Percentiles rank a stretch among this genome's conserved stretches.
Evolutionary conservation across 2,797 vertebrate species (phyloP).

Genomic region (Eupleurogrammus muticus): DNA sequence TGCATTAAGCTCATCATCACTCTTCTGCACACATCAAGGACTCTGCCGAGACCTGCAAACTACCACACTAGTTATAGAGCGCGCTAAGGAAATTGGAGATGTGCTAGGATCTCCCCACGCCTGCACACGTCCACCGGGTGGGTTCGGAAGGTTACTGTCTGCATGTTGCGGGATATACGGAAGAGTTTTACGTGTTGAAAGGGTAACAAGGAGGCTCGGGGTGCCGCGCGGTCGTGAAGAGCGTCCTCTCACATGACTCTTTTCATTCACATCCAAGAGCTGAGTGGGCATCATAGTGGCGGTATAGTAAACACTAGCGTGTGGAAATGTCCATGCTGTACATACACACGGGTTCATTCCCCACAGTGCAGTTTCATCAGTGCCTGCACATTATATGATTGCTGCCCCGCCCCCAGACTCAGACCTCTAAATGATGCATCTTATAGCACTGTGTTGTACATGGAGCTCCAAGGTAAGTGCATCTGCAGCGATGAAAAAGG

Average conservation of each 20-base stretch:
- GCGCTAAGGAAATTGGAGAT: constrained; percentile 49
- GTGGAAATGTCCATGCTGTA: constrained; percentile 50
- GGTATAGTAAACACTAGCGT: constrained; percentile 48
- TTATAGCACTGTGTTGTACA: not conserved
- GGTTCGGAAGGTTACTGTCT: constrained; percentile 8
- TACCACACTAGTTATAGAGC: constrained; percentile 55
- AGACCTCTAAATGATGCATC: constrained; percentile 1
- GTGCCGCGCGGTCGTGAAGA: constrained; percentile 39
- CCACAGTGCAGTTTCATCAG: constrained; percentile 18
- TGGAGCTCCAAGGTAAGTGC: constrained; percentile 9
- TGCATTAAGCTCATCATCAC: constrained; percentile 80
- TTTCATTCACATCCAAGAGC: constrained; percentile 63
- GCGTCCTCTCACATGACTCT: constrained; percentile 61
- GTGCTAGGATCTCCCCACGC: constrained; percentile 21
- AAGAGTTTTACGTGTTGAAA: constrained; percentile 39
- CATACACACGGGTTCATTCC: constrained; percentile 49
- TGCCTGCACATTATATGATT: constrained; percentile 16
- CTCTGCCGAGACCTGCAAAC: constrained; percentile 64
- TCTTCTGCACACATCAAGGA: constrained; percentile 77
- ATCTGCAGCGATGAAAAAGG: constrained; percentile 23
- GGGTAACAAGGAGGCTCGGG: constrained; percentile 48
- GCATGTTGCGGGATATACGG: constrained; percentile 20
- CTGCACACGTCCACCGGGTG: constrained; percentile 1
- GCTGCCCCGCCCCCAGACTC: not conserved
- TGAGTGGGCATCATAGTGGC: constrained; percentile 62